Evolutionary conservation across 2,797 vertebrate genomes (phyloP).

Genomic region (Crypturellus tataupa): DNA sequence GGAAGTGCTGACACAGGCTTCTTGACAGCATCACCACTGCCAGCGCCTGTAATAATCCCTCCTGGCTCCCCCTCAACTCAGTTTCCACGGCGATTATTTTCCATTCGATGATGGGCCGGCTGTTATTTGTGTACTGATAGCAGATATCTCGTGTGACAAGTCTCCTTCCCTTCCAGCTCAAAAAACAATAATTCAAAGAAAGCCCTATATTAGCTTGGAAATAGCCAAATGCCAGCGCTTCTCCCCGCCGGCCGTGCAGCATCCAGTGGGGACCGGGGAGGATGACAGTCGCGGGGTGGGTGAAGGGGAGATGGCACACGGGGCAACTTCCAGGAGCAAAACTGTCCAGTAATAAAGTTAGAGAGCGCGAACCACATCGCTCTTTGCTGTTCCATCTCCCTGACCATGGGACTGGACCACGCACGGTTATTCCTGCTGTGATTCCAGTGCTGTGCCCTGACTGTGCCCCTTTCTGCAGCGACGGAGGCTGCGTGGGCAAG

Average conservation of each 20-base stretch:
- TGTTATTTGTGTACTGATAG: slow-evolving; percentile 78
- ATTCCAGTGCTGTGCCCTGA: neutral
- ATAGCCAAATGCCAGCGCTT: slow-evolving; percentile 34
- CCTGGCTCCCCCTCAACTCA: slow-evolving; percentile 17
- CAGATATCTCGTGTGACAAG: slow-evolving; percentile 76
- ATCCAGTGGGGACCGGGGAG: neutral
- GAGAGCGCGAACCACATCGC: neutral
- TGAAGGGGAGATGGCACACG: neutral
- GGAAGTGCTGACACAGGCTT: slow-evolving; percentile 75
- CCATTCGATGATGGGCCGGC: slow-evolving; percentile 60
- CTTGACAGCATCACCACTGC: slow-evolving; percentile 51
- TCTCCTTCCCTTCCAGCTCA: slow-evolving; percentile 70
- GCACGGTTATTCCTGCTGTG: neutral
- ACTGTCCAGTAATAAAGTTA: neutral
- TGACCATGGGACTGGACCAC: too few relatives aligned
- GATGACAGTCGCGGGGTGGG: neutral
- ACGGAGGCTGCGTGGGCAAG: neutral
- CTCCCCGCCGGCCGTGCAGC: rapidly evolving
- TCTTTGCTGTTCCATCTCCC: neutral
- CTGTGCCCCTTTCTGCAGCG: neutral
- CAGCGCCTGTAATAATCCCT: slow-evolving; percentile 69
- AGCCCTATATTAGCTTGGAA: slow-evolving; percentile 61
- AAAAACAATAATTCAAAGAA: slow-evolving; percentile 75
- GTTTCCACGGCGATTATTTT: slow-evolving; percentile 72
- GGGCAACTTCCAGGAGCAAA: neutral